Evolutionary conservation across 2,797 vertebrate genomes (phyloP), one percentile per base, ranked within the genome.

Genomic region (Gymnoscopelus braueri): DNA sequence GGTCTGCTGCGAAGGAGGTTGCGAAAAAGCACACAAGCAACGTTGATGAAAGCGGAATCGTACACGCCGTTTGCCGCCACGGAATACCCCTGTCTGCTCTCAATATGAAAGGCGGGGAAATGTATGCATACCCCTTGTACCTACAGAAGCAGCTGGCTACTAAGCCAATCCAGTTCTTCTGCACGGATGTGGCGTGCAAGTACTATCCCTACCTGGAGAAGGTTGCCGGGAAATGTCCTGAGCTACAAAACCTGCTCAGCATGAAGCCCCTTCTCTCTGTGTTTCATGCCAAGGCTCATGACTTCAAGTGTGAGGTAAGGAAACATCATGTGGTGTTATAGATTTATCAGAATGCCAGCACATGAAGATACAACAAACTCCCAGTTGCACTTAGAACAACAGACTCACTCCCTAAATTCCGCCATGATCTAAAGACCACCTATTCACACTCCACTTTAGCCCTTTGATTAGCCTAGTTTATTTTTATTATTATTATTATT

Each of bases 41-140:
- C 1, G 1, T 67, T 7, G 65, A 67, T 26, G 65, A 67, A 24
- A 54, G 58, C 24, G 61, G 65, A 5, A 60, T 77, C 55, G 67
- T 74, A 60, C 63, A 74, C 13, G 67, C 78, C 3, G 74, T 77
- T 5, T 74, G 67, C 57, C 39, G 55, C 2, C 70, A 77, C 1
- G 13, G 56, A 1, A 54, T 77, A 13, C 13, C 44, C 74, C 32
- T 71, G 68, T 49, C 19, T 19, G 63, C 63, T 23, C 49, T 81
- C 8, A 69, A 74, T 35, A 78, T 81, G 79, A 71, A 59, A 55
- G 53, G 56, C 2, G 74, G 64, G 35, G 58, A 75, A 47, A 67
- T 68, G n/a, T 78, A 65, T 70, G 71, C 63, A 3, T 65, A 71
- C 32, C 61, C 60, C 2, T 26, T 71, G 53, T 63, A 29, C 15